phyloP scores from a whole-genome alignment of 2,797 vertebrate genomes.

The Neoniphon sammara region DNA sequence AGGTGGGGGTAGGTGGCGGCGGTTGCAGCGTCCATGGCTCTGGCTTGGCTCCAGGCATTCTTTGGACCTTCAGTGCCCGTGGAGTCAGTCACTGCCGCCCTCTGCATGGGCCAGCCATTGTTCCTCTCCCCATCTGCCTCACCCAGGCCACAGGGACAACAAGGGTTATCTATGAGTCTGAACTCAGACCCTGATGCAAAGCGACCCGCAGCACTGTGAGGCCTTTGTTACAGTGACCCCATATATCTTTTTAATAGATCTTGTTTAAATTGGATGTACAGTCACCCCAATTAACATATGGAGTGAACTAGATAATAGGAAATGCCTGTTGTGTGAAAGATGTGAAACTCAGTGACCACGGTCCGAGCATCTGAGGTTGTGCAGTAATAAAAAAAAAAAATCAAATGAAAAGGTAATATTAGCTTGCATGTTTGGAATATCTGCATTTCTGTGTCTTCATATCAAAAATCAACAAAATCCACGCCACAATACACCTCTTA shows the following conservation, averaged over 20 bases:
- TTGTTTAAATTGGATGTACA: conserved; percentile 60
- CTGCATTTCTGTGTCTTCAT: neutral
- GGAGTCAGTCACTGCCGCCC: conserved; percentile 95
- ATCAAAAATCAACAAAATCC: neutral
- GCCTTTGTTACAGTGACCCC: conserved; percentile 75
- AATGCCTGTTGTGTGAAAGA: conserved; percentile 25
- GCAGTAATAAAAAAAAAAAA: neutral
- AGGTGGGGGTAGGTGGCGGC: conserved; percentile 82
- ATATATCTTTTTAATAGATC: conserved; percentile 68
- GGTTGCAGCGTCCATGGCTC: conserved; percentile 83
- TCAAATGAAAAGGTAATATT: neutral
- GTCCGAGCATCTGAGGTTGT: conserved; percentile 18
- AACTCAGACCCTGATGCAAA: conserved; percentile 87
- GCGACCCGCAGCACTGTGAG: conserved; percentile 82
- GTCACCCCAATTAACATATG: conserved; percentile 40
- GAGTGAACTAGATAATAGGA: conserved; percentile 9
- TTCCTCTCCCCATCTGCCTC: conserved; percentile 89
- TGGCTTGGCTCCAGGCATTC: conserved; percentile 92
- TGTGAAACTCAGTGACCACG: conserved; percentile 17
- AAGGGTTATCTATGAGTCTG: conserved; percentile 89
- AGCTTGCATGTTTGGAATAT: conserved; percentile 23
- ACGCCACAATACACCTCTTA: neutral
- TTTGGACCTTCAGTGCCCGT: conserved; percentile 88
- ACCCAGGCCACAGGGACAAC: conserved; percentile 84
- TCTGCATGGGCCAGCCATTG: conserved; percentile 90